phyloP scores from a whole-genome alignment of 2,113 vertebrate species.

The Elaphurus davidianus region DNA sequence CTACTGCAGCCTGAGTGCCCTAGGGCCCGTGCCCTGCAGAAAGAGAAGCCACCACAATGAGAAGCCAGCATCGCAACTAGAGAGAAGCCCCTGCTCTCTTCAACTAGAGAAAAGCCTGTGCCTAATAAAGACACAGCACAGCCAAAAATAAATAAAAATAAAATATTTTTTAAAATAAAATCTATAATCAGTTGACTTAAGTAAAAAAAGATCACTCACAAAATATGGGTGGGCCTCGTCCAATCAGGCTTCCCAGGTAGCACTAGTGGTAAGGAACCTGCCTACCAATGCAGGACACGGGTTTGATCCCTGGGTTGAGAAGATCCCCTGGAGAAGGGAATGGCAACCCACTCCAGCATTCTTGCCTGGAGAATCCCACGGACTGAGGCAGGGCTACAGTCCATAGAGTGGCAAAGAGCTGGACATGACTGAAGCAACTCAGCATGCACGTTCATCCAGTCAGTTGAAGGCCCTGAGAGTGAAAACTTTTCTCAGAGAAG shows the following conservation, averaged over 20 bases:
- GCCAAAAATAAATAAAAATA: not conserved
- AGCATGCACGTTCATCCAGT: not conserved
- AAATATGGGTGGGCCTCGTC: not conserved
- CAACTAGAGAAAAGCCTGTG: not conserved
- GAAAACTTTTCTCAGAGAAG: not conserved
- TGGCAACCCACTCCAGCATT: not conserved
- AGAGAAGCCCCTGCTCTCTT: not conserved
- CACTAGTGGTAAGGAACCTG: not conserved
- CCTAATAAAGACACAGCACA: not conserved
- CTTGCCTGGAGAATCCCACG: not conserved
- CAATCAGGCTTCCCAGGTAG: not conserved
- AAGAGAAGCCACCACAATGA: not conserved
- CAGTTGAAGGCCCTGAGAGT: not conserved
- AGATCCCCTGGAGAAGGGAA: not conserved
- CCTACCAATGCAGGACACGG: rapidly evolving
- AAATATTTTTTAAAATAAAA: not conserved
- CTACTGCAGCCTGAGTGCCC: not conserved
- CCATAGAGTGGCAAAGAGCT: not conserved
- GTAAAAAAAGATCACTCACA: not conserved
- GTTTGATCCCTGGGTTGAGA: not conserved
- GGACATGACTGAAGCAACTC: not conserved
- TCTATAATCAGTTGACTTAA: not conserved
- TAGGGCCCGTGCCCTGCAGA: not conserved
- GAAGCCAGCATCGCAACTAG: not conserved
- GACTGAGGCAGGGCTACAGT: not conserved